A percentile compares a stretch with the other conserved stretches of the same genome.
Evolutionary conservation across 2,797 vertebrate genomes (phyloP).

Genomic region (Thunnus albacares): DNA sequence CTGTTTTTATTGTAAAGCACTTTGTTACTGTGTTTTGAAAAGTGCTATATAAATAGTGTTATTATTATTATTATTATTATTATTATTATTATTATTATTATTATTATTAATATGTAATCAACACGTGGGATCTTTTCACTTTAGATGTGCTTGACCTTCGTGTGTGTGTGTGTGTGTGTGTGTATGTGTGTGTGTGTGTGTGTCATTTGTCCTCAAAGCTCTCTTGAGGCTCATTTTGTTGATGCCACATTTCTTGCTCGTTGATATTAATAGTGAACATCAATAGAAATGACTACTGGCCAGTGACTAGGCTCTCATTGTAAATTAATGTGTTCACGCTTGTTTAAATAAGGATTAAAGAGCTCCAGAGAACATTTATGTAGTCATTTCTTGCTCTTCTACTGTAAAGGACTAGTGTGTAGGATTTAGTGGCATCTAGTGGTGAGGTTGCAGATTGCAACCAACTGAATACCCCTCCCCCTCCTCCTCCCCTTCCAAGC

Average conservation of each 20-base stretch:
- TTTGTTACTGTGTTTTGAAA: no score
- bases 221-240: not conserved
- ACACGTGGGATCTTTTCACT: conserved; percentile 26
- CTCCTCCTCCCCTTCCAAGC: no score
- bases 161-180: not conserved
- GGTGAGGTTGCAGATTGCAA: no score
- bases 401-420: no score
- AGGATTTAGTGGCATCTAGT: no score
- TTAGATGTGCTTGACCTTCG: conserved; percentile 28
- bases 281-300: conserved; percentile 11
- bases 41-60: no score
- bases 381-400: not conserved
- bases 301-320: conserved; percentile 15
- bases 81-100: no score
- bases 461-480: no score
- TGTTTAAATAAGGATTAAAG: conserved; percentile 20
- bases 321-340: conserved; percentile 22
- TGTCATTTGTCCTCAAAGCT: not conserved
- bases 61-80: no score
- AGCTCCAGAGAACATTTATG: conserved; percentile 16
- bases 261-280: conserved; percentile 22
- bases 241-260: conserved; percentile 21
- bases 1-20: no score
- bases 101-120: conserved; percentile 21
- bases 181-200: not conserved